A percentile compares a stretch with the other conserved stretches of the same genome.
Conservation (phyloP, 2,888 invertebrate genomes). For the Hyles lineata region DNA sequence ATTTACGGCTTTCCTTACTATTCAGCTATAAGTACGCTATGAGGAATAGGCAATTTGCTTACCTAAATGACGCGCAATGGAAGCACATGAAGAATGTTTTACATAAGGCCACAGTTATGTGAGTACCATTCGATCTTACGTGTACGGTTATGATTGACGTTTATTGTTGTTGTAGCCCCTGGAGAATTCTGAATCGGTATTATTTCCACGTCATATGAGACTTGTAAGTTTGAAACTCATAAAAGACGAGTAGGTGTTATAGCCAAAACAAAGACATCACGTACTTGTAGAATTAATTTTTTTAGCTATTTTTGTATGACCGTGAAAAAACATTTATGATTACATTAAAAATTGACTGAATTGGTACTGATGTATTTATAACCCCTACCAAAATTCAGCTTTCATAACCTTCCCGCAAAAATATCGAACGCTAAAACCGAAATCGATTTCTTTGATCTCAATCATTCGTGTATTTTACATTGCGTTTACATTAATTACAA, state of each 20-base stretch:
- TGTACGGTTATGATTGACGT: not conserved
- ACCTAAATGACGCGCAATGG: conserved; percentile 1
- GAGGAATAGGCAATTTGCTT: not conserved
- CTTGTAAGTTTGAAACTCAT: no score
- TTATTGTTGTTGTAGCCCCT: no score
- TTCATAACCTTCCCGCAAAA: not conserved
- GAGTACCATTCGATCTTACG: not conserved
- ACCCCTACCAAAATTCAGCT: not conserved
- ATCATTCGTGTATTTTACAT: conserved; percentile 32
- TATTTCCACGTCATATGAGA: no score
- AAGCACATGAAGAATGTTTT: not conserved
- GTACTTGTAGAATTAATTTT: no score
- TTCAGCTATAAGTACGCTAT: not conserved
- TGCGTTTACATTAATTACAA: conserved; percentile 11
- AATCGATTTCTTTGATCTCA: conserved; percentile 35
- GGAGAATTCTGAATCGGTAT: no score
- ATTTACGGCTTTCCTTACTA: not conserved
- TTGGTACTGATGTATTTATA: not conserved
- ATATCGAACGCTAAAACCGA: conserved; percentile 11
- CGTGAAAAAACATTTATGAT: not conserved
- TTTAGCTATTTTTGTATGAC: no score
- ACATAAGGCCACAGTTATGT: not conserved
- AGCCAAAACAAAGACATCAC: no score
- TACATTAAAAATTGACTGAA: not conserved
- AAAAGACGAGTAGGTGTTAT: no score